Conservation (phyloP, 2,797 vertebrate genomes). For the Galago senegalensis region DNA sequence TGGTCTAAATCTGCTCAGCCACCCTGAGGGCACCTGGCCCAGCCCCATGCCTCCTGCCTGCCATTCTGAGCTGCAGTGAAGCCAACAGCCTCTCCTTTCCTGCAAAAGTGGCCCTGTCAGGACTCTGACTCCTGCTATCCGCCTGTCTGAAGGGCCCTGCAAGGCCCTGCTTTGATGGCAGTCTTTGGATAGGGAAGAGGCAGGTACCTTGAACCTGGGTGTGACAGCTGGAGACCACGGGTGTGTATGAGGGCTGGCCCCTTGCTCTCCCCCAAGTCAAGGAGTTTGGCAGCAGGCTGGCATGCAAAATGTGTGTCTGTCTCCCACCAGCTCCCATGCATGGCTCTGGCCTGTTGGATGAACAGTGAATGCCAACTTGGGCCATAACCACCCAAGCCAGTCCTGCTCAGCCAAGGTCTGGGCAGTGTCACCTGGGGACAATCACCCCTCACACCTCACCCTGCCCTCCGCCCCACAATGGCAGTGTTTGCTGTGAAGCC, state of each 20-base stretch:
- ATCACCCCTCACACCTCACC: neutral
- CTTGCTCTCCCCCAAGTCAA: neutral
- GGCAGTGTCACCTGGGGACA: neutral
- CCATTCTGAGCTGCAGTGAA: neutral
- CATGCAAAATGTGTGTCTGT: neutral
- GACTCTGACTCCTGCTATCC: neutral
- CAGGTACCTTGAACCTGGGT: neutral
- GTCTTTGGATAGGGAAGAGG: neutral
- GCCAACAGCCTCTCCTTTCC: neutral
- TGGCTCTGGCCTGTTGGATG: neutral
- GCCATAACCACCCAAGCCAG: neutral
- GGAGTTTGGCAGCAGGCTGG: neutral
- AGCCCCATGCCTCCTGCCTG: fast-evolving
- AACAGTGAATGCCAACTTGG: neutral
- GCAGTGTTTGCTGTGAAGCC: neutral
- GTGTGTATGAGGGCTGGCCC: fast-evolving
- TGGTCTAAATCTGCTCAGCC: neutral
- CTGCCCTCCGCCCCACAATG: neutral
- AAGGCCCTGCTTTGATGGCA: neutral
- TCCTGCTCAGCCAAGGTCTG: neutral
- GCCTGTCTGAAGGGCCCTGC: neutral
- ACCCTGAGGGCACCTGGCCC: too few species aligned
- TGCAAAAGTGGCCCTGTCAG: neutral
- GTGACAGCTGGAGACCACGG: neutral
- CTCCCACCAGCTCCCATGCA: neutral